These are phyloP conservation scores for Gambusia yucatana DNA, from an alignment of 2,797 vertebrate species.

Conservation along the genomic window DNA sequence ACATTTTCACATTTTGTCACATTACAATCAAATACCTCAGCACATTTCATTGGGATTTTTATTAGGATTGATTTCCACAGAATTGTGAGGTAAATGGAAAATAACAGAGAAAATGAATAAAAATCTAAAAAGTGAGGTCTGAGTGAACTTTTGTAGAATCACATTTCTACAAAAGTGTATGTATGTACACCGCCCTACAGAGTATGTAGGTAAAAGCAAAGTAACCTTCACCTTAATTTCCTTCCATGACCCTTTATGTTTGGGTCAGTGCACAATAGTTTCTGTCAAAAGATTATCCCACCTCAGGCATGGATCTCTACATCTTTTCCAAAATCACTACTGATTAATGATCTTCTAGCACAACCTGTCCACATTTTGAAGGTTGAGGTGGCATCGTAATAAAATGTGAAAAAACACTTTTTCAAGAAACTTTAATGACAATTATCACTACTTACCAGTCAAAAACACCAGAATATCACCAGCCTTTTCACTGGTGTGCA, in stretches of 20 bases:
- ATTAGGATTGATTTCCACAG: background rate
- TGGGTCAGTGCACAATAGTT: too few species aligned
- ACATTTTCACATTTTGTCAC: background rate
- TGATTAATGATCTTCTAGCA: too few species aligned
- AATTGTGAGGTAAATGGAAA: background rate
- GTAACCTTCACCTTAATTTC: too few species aligned
- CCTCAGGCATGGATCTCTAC: background rate
- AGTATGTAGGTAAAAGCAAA: too few species aligned
- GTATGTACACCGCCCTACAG: too few species aligned
- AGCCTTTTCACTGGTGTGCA: slow-evolving; percentile 89
- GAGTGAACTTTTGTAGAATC: background rate
- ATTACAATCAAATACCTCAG: background rate
- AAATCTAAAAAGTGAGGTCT: background rate
- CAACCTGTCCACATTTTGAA: too few species aligned
- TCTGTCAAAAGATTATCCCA: too few species aligned
- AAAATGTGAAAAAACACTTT: too few species aligned
- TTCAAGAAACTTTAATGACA: background rate
- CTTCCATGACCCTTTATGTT: too few species aligned
- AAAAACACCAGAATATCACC: slow-evolving; percentile 97
- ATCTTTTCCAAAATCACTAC: too few species aligned
- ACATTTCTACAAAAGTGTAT: background rate
- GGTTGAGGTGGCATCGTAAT: too few species aligned
- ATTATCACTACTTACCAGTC: slow-evolving; percentile 82
- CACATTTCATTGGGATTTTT: background rate
- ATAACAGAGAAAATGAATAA: background rate